Conservation (phyloP, 2,888 invertebrate species). For the Hecatera dysodea region DNA sequence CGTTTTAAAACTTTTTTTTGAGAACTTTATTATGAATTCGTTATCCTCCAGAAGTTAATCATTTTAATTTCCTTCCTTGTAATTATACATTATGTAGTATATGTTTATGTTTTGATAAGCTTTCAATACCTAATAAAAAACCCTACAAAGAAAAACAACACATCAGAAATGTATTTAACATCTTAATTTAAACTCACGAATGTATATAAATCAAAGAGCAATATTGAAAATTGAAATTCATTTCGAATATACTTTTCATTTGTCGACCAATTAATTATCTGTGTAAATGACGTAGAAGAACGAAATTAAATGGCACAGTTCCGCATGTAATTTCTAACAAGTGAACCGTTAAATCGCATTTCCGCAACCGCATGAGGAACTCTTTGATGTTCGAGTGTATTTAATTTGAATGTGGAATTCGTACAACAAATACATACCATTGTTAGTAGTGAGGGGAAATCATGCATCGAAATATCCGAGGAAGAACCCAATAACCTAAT, state of each 20-base stretch:
- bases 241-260: constrained; percentile 28
- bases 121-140: neutral
- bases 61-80: neutral
- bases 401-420: constrained; percentile 54
- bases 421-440: constrained; percentile 46
- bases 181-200: neutral
- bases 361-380: constrained; percentile 43
- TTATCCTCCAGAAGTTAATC: neutral
- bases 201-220: constrained; percentile 5
- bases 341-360: constrained; percentile 59
- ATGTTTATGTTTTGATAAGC: neutral
- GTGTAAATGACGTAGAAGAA: constrained; percentile 37
- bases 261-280: constrained; percentile 26
- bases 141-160: neutral
- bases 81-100: neutral
- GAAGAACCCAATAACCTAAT: neutral
- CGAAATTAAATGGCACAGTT: constrained; percentile 43
- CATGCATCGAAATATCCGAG: constrained; percentile 1
- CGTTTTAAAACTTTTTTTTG: neutral
- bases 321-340: constrained; percentile 53
- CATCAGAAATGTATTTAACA: neutral
- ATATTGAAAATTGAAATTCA: neutral
- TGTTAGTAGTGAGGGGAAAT: constrained; percentile 30
- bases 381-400: constrained; percentile 58
- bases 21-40: neutral